These are phyloP conservation scores for Romanomermis culicivorax DNA, from an alignment of 2,888 invertebrate species.

Conservation along the genomic window DNA sequence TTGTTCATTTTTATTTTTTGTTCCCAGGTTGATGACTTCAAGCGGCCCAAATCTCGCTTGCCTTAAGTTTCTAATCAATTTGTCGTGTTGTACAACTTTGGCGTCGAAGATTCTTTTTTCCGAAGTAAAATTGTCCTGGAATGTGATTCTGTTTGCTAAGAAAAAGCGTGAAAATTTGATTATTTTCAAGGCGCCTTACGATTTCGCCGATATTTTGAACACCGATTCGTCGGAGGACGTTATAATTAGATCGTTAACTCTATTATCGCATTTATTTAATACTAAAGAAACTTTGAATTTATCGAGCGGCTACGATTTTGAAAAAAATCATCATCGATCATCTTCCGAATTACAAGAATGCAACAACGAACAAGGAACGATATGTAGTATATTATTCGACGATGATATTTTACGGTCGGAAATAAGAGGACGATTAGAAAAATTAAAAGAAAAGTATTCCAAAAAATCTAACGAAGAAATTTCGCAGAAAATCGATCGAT, in stretches of 20 bases:
- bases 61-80: slow-evolving; percentile 37
- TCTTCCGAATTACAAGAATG: too few species aligned
- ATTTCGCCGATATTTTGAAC: background rate
- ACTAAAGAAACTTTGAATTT: background rate
- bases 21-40: background rate
- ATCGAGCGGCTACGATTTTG: background rate
- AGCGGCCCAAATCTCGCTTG: slow-evolving; percentile 19
- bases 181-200: background rate
- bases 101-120: slow-evolving; percentile 38
- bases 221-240: background rate
- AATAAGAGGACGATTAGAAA: too few species aligned
- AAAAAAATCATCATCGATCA: background rate
- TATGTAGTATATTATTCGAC: background rate
- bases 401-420: slow-evolving; percentile 5
- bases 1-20: background rate
- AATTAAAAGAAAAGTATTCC: too few species aligned
- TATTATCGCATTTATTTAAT: background rate
- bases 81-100: slow-evolving; percentile 38
- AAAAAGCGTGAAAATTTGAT: background rate
- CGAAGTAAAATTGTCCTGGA: slow-evolving; percentile 30
- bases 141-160: background rate
- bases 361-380: background rate
- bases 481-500: background rate
- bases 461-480: slow-evolving; percentile 4
- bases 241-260: background rate